phyloP scores from a whole-genome alignment of 2,113 vertebrate species.

The Vulpes ferrilata region DNA sequence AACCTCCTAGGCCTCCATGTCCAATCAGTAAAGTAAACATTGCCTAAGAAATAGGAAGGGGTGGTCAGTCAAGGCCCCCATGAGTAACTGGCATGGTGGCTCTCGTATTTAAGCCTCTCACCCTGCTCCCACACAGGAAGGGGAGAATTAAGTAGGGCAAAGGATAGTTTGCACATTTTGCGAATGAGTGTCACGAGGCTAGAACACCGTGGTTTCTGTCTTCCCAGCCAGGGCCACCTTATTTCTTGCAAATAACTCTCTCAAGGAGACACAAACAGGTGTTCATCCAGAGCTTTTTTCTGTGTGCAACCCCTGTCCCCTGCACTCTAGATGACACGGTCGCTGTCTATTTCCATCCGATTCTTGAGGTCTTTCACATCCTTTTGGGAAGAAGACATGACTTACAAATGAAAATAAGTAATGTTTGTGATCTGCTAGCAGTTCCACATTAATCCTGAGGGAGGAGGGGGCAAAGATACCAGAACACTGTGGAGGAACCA shows the following conservation, averaged over 20 bases:
- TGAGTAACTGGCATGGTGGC: not conserved
- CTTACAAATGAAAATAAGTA: not conserved
- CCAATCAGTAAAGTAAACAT: not conserved
- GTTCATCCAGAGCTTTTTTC: not conserved
- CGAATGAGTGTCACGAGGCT: not conserved
- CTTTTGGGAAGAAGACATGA: not conserved
- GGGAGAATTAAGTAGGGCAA: not conserved
- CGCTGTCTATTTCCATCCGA: not conserved
- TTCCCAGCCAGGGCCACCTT: not conserved
- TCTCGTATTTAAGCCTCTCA: not conserved
- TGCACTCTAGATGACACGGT: accelerated
- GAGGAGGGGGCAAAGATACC: not conserved
- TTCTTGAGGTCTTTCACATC: not conserved
- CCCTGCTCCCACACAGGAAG: accelerated
- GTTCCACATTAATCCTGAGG: not conserved
- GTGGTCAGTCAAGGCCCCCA: not conserved
- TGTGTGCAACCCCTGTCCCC: accelerated
- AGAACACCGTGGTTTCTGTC: not conserved
- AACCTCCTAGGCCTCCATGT: not conserved
- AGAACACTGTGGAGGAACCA: not conserved
- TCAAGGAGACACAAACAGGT: not conserved
- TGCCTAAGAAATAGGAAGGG: not conserved
- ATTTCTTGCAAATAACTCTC: not conserved
- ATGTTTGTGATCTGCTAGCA: not conserved
- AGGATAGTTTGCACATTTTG: not conserved